These are phyloP conservation scores for Sialis fuliginosa DNA, from an alignment of 2,888 invertebrate genomes.

Conservation along the genomic window DNA sequence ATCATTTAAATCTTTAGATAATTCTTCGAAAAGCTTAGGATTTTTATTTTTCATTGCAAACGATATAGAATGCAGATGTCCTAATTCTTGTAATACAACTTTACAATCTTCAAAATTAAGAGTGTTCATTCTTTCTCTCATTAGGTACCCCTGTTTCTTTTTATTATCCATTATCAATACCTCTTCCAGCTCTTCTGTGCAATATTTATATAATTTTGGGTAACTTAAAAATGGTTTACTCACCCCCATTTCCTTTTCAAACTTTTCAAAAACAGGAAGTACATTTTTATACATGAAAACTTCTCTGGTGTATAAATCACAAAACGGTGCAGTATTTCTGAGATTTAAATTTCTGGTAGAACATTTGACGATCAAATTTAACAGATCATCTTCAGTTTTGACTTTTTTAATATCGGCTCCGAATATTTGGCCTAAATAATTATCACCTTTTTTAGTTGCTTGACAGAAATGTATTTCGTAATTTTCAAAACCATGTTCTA, in stretches of 20 bases:
- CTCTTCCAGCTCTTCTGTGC: constrained; percentile 7
- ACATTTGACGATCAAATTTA: constrained; percentile 1
- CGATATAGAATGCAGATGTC: constrained; percentile 1
- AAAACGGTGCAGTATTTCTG: not conserved
- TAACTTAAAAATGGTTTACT: not conserved
- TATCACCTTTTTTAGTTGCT: constrained; percentile 3
- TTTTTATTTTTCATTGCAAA: constrained; percentile 1
- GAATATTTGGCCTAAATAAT: constrained; percentile 2
- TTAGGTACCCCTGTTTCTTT: not conserved
- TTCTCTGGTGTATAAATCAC: constrained; percentile 2
- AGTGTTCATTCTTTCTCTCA: constrained; percentile 1
- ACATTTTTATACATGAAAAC: not conserved
- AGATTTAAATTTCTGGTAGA: not conserved
- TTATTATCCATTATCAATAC: constrained; percentile 11
- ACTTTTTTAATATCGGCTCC: not conserved
- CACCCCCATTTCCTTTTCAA: not conserved
- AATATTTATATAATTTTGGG: not conserved
- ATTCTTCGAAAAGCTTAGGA: not conserved
- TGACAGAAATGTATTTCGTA: not conserved
- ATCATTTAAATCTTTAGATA: not conserved
- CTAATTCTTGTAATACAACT: constrained; percentile 1
- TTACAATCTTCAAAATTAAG: constrained; percentile 1
- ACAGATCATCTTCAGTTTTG: not conserved
- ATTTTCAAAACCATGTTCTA: not conserved
- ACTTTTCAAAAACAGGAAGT: constrained; percentile 1